A percentile compares a stretch with the other conserved stretches of the same genome.
Conservation (phyloP, 2,888 invertebrate genomes). For the Didymodactylos carnosus region DNA sequence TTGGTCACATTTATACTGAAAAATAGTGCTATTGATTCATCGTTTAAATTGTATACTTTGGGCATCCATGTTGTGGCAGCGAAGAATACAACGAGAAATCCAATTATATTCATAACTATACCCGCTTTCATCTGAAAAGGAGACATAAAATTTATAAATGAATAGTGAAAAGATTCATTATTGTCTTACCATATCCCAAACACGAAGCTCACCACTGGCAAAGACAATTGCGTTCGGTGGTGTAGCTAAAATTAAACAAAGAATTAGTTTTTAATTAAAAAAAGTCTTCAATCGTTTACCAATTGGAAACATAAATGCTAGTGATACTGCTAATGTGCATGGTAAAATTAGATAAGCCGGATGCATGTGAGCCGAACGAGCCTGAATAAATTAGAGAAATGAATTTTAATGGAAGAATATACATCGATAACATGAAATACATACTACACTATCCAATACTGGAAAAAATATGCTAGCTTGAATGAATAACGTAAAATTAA, state of each 20-base stretch:
- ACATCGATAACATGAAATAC: too few species aligned
- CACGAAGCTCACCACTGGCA: slow-evolving; percentile 14
- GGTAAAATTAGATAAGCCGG: slow-evolving; percentile 7
- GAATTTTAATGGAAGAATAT: too few species aligned
- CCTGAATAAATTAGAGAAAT: background rate
- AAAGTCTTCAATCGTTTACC: background rate
- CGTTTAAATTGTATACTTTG: slow-evolving; percentile 20
- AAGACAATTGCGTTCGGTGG: slow-evolving; percentile 16
- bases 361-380: background rate
- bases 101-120: slow-evolving; percentile 22
- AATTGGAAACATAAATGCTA: slow-evolving; percentile 13
- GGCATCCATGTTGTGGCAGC: slow-evolving; percentile 23
- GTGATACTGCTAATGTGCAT: slow-evolving; percentile 2
- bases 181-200: slow-evolving; percentile 16
- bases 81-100: slow-evolving; percentile 20
- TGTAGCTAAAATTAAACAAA: slow-evolving; percentile 14
- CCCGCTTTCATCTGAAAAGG: slow-evolving; percentile 21
- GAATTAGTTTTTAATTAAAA: background rate
- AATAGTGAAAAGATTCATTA: background rate
- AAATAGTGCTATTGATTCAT: background rate
- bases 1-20: background rate
- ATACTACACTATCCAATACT: slow-evolving; percentile 47
- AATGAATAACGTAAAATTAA: too few species aligned
- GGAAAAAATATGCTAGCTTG: slow-evolving; percentile 48
- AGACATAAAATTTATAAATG: background rate